Conservation (phyloP, 2,113 vertebrate genomes). For the Tor tambroides region DNA sequence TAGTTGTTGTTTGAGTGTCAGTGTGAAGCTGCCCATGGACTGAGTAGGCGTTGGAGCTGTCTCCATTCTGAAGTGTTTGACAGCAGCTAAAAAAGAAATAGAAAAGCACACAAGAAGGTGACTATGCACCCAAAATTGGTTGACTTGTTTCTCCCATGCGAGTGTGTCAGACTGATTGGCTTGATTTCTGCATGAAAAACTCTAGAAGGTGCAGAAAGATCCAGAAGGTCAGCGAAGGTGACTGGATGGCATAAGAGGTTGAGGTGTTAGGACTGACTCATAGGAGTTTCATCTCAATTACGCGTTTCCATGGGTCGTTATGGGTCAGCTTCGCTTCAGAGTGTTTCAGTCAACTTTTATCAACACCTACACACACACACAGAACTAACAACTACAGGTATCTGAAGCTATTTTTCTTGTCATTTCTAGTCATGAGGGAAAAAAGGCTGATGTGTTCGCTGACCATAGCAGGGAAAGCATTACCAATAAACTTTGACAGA, state of each 20-base stretch:
- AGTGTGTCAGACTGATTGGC: slow-evolving; percentile 9
- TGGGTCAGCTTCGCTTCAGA: slow-evolving; percentile 7
- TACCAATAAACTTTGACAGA: slow-evolving; percentile 10
- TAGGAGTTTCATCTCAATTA: slow-evolving; percentile 10
- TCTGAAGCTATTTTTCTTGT: slow-evolving; percentile 5
- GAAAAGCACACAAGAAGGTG: slow-evolving; percentile 34
- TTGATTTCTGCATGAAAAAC: slow-evolving; percentile 19
- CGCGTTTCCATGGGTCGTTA: not conserved
- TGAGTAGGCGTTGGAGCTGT: slow-evolving; percentile 29
- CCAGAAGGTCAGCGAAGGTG: slow-evolving; percentile 16
- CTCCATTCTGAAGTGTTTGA: slow-evolving; percentile 40
- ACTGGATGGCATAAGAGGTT: not conserved
- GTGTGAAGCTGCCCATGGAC: slow-evolving; percentile 17
- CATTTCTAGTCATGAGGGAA: not conserved
- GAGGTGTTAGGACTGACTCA: not conserved
- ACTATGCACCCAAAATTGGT: not conserved
- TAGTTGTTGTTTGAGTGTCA: slow-evolving; percentile 20
- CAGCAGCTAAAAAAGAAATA: slow-evolving; percentile 10
- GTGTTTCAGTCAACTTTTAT: not conserved
- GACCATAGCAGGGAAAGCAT: slow-evolving; percentile 40
- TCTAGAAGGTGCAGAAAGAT: slow-evolving; percentile 2
- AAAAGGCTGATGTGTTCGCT: slow-evolving; percentile 33
- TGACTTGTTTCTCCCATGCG: not conserved
- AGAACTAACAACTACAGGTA: not conserved
- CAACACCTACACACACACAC: not conserved